Evolutionary conservation across 37 sponge, comb jelly and placozoan genomes (phyloP), one percentile per base, ranked within the genome.

Genomic region (Halichondria panicea): DNA sequence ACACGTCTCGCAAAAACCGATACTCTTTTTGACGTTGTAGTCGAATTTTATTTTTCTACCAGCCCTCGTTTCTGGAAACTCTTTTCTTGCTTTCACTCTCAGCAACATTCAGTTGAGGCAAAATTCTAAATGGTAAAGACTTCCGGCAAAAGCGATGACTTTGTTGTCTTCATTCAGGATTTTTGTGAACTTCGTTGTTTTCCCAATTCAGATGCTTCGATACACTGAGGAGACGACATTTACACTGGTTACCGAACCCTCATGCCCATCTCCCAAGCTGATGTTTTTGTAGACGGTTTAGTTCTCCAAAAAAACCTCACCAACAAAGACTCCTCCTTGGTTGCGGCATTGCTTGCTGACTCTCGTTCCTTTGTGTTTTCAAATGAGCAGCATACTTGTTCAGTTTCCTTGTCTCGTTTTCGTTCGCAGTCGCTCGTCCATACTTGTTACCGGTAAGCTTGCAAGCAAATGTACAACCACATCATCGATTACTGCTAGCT

Each of bases 1-100:
- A 64, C 82, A 72, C 6, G 82, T 42, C 39, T 81, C 42, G 33
- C 82, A 81, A 43, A 81, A 72, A 63, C 70, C 74, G 38, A 81
- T 72, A 15, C 68, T 59, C 21, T 64, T 57, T 3, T 73, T 67
- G 33, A 21, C 21, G 41, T 55, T 45, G 24, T 70, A 81, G 56
- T 81, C 55, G 35, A 81, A n/a, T n/a, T n/a, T n/a, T n/a, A 70
- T 28, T 59, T 42, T 7, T 81, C 25, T 6, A 81, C 64, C 15
- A 81, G 73, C 52, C 28, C 32, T 22, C 62, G 31, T 22, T 72
- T 63, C 25, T 24, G 34, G 43, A 81, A 45, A 31, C 66, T 63
- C 25, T 52, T 30, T n/a, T 43, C 74, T 25, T 83, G 76, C 68
- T 82, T 75, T 38, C 59, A n/a, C 37, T 9, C 38, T 11, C 56